Evolutionary conservation across 2,888 invertebrate species (phyloP).

Genomic region (Brassicogethes aeneus): DNA sequence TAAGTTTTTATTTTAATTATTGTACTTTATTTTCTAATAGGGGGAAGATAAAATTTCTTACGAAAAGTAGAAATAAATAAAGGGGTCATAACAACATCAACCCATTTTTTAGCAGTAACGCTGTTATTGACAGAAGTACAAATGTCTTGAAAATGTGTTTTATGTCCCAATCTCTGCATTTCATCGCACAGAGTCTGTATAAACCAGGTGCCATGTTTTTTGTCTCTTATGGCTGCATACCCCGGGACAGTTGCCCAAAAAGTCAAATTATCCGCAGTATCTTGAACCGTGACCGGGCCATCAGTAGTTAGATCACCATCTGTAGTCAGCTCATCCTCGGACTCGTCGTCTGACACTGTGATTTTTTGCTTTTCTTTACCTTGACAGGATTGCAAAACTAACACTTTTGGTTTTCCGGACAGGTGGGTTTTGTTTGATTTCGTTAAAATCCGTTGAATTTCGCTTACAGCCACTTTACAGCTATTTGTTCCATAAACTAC

Average conservation of each 20-base stretch:
- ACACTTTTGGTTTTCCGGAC: slow-evolving; percentile 44
- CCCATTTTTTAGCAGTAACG: slow-evolving; percentile 23
- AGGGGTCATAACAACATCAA: slow-evolving; percentile 4
- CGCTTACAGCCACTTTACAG: slow-evolving; percentile 39
- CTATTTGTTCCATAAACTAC: slow-evolving; percentile 45
- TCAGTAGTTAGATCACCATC: slow-evolving; percentile 20
- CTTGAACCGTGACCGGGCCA: slow-evolving; percentile 18
- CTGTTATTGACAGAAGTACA: slow-evolving; percentile 23
- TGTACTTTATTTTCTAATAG: too few species aligned
- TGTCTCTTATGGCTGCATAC: slow-evolving; percentile 32
- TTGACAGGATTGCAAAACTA: slow-evolving; percentile 52
- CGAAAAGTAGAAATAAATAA: not conserved
- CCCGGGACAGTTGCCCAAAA: slow-evolving; percentile 36
- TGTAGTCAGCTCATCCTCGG: slow-evolving; percentile 16
- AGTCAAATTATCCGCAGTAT: slow-evolving; percentile 27
- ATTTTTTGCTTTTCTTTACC: slow-evolving; percentile 30
- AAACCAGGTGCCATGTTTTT: slow-evolving; percentile 33
- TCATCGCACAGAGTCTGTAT: slow-evolving; percentile 33
- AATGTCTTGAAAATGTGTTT: slow-evolving; percentile 32
- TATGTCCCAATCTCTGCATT: slow-evolving; percentile 20
- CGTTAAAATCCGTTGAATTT: slow-evolving; percentile 40
- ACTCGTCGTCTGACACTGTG: slow-evolving; percentile 8
- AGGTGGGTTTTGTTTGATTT: slow-evolving; percentile 30
- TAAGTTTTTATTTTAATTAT: too few species aligned
- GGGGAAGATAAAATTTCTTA: too few species aligned